Evolutionary conservation across 2,888 invertebrate species (phyloP).

Genomic region (Hofmannophila pseudospretella): DNA sequence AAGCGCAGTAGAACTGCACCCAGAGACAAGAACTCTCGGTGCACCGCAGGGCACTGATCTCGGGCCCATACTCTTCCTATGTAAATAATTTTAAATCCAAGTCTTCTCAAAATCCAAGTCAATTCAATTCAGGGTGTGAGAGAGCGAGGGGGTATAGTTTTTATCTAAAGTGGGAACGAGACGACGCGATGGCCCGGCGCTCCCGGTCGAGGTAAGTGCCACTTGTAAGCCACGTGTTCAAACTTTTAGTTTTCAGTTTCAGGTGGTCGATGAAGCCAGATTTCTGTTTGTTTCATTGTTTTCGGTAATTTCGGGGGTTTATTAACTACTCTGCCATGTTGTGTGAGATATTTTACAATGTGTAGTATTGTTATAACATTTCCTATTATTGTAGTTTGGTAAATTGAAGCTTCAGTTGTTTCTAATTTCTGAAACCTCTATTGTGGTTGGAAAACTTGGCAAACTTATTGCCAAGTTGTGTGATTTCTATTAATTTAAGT

Average conservation of each 20-base stretch:
- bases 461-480: no score
- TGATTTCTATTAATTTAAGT: no score
- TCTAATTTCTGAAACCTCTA: not conserved
- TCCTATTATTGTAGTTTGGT: not conserved
- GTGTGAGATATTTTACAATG: constrained; percentile 11
- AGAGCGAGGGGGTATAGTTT: constrained; percentile 61
- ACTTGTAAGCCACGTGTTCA: constrained; percentile 65
- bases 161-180: constrained; percentile 72
- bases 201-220: constrained; percentile 69
- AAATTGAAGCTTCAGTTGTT: constrained; percentile 13
- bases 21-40: constrained; percentile 19
- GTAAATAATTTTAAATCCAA: constrained; percentile 10
- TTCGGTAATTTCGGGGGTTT: constrained; percentile 18
- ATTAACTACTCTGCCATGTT: constrained; percentile 15
- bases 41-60: constrained; percentile 31
- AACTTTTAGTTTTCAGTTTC: constrained; percentile 45
- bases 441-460: not conserved
- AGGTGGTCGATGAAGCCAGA: constrained; percentile 32
- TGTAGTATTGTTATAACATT: constrained; percentile 15
- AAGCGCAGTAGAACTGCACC: constrained; percentile 35
- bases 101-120: not conserved
- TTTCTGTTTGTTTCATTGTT: constrained; percentile 24
- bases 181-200: constrained; percentile 62
- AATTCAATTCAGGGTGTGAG: constrained; percentile 55
- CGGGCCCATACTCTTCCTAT: constrained; percentile 13